phyloP scores from a whole-genome alignment of 2,113 vertebrate species.

The Hydrolagus affinis region DNA sequence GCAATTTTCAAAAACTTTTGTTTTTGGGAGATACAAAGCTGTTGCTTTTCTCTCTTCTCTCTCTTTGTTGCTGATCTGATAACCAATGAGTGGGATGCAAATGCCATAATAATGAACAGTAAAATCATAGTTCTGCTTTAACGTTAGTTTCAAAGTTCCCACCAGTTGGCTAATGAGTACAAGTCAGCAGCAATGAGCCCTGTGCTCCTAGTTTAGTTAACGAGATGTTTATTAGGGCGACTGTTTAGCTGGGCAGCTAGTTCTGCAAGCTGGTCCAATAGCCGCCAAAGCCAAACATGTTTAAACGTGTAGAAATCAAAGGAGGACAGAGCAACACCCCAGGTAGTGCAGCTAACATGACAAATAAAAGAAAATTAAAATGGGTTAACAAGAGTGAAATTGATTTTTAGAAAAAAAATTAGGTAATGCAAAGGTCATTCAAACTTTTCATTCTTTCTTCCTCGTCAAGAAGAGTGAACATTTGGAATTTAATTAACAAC shows the following conservation, averaged over 20 bases:
- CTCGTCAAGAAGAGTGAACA: no score
- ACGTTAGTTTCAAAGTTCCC: background rate
- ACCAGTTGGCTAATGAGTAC: background rate
- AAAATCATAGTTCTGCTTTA: background rate
- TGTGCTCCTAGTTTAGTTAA: constrained; percentile 3
- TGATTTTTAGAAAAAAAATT: background rate
- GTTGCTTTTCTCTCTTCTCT: no score
- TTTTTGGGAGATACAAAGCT: no score
- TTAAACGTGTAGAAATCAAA: constrained; percentile 8
- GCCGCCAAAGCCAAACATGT: constrained; percentile 21
- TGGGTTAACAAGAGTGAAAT: constrained; percentile 25
- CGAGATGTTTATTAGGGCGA: background rate
- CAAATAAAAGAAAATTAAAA: constrained; percentile 26
- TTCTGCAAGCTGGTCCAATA: background rate
- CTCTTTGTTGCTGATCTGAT: no score
- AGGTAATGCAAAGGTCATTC: no score
- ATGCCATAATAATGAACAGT: no score
- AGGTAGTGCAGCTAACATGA: background rate
- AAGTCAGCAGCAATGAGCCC: background rate
- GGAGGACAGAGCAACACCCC: background rate
- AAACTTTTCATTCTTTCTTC: no score
- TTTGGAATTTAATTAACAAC: no score
- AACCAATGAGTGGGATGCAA: no score
- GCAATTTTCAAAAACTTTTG: no score
- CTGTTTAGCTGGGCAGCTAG: background rate